A percentile compares a stretch with the other conserved stretches of the same genome.
Conservation (phyloP, 2,888 invertebrate species). For the Drosophila mercatorum region DNA sequence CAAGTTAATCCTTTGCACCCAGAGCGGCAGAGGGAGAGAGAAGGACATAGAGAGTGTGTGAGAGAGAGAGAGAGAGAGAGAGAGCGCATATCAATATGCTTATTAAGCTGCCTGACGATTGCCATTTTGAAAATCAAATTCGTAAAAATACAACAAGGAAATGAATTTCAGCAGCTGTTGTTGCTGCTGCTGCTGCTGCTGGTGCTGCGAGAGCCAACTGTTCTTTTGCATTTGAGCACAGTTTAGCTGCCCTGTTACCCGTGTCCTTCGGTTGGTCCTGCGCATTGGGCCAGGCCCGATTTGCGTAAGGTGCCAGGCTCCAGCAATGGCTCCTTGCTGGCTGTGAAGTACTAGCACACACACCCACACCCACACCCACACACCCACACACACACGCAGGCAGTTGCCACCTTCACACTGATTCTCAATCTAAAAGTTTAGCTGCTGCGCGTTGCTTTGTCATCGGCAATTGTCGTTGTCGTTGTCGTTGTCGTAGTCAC, state of each 20-base stretch:
- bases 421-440: conserved; percentile 68
- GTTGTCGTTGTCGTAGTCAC: conserved; percentile 61
- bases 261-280: conserved; percentile 73
- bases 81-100: conserved; percentile 4
- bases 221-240: conserved; percentile 44
- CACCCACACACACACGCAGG: conserved; percentile 8
- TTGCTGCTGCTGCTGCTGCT: conserved; percentile 1
- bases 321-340: conserved; percentile 55
- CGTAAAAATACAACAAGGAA: conserved; percentile 26
- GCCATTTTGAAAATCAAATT: conserved; percentile 34
- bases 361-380: conserved; percentile 8
- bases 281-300: conserved; percentile 71
- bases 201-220: conserved; percentile 11
- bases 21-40: background rate
- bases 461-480: conserved; percentile 69
- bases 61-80: background rate
- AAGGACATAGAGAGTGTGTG: background rate
- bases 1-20: conserved; percentile 70
- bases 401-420: conserved; percentile 48
- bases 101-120: conserved; percentile 15
- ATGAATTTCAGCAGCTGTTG: conserved; percentile 17
- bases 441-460: conserved; percentile 72
- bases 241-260: conserved; percentile 29
- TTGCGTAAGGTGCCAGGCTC: conserved; percentile 75
- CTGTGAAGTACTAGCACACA: conserved; percentile 33